A percentile compares a stretch with the other conserved stretches of the same genome.
Conservation (phyloP, 1,140 invertebrate genomes). For the Scylla paramamosain region DNA sequence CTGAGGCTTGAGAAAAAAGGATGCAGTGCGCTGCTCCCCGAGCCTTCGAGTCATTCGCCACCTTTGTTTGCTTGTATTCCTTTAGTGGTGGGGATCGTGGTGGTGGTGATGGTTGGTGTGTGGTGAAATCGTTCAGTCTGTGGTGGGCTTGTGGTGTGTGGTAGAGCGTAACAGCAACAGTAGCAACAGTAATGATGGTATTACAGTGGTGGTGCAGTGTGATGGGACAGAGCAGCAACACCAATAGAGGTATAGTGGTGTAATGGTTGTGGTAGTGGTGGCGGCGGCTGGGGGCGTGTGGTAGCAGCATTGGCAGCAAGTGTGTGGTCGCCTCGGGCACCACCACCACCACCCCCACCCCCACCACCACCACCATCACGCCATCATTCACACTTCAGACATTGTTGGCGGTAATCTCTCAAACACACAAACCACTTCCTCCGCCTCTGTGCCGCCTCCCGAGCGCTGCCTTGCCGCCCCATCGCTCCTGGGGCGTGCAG, state of each 20-base stretch:
- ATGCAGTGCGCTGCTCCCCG: no score
- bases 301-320: not conserved
- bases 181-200: not conserved
- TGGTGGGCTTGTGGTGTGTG: no score
- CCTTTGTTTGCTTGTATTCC: not conserved
- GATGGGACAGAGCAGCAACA: no score
- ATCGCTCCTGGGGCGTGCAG: not conserved
- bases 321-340: not conserved
- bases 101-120: not conserved
- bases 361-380: not conserved
- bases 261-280: not conserved
- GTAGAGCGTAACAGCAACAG: not conserved
- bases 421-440: not conserved
- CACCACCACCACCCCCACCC: no score
- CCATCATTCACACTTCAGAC: not conserved
- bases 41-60: not conserved
- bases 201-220: no score
- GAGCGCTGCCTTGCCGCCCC: not conserved
- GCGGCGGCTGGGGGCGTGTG: not conserved
- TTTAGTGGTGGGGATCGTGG: not conserved
- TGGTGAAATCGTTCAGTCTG: no score
- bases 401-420: not conserved
- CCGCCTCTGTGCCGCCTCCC: not conserved
- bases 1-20: no score
- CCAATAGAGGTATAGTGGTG: not conserved